phyloP scores from a whole-genome alignment of 2,888 invertebrate species.

The Tetramorium bicarinatum region DNA sequence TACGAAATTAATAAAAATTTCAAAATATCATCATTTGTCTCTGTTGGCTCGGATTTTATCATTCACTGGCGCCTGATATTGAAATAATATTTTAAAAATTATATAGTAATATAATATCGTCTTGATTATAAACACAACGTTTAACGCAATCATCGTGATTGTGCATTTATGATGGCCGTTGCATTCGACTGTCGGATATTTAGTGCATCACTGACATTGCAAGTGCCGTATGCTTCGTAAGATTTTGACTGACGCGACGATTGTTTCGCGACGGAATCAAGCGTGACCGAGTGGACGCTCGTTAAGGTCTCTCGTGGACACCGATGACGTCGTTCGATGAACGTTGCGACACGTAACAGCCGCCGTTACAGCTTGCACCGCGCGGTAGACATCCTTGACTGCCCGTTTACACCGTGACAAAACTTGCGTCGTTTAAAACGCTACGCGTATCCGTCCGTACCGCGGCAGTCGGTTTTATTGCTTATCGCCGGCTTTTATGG shows the following conservation, averaged over 20 bases:
- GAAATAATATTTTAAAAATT: not conserved
- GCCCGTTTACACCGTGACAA: conserved; percentile 62
- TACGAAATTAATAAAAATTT: not conserved
- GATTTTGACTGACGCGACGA: conserved; percentile 38
- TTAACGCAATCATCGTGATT: not conserved
- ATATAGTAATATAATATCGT: not conserved
- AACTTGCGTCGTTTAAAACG: conserved; percentile 52
- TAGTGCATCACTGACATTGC: not conserved
- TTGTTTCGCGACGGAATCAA: conserved; percentile 58
- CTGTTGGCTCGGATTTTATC: not conserved
- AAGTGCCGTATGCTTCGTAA: not conserved
- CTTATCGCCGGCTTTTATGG: conserved; percentile 44
- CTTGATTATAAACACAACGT: not conserved
- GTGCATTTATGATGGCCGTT: no score
- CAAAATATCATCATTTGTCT: not conserved
- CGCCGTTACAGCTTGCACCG: conserved; percentile 65
- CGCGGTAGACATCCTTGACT: conserved; percentile 72
- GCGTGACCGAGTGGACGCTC: conserved; percentile 63
- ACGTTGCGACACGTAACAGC: conserved; percentile 80
- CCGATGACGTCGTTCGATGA: conserved; percentile 80
- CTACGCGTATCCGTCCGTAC: conserved; percentile 24
- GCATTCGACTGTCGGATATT: not conserved
- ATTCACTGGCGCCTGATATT: not conserved
- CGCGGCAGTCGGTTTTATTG: conserved; percentile 35
- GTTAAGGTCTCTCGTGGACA: conserved; percentile 75